These are phyloP conservation scores for Drosophila ustulata DNA, from an alignment of 2,888 invertebrate genomes.

Conservation along the genomic window DNA sequence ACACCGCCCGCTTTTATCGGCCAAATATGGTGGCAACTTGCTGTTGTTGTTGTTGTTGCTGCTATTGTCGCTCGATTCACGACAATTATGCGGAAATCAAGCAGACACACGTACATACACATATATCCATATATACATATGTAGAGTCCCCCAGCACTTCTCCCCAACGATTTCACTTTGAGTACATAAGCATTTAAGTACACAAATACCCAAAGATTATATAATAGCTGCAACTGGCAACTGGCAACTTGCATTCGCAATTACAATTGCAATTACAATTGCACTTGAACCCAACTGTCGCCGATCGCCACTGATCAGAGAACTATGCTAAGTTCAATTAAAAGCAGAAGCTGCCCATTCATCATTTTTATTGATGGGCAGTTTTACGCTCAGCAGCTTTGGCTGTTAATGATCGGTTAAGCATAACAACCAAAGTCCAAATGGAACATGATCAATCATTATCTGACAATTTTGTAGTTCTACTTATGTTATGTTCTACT, in stretches of 20 bases:
- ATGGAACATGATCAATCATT: too few species aligned
- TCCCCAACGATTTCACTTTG: slow-evolving; percentile 23
- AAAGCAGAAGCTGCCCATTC: background rate
- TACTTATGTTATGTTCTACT: too few species aligned
- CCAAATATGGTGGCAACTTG: slow-evolving; percentile 45
- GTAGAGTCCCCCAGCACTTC: slow-evolving; percentile 11
- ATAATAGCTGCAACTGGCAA: slow-evolving; percentile 29
- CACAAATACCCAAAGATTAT: slow-evolving; percentile 12
- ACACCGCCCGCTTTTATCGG: slow-evolving; percentile 28
- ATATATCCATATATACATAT: slow-evolving; percentile 1
- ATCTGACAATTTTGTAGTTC: too few species aligned
- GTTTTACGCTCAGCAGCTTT: background rate
- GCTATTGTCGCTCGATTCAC: slow-evolving; percentile 28
- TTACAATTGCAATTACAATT: slow-evolving; percentile 10
- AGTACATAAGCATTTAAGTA: background rate
- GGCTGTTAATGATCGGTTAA: background rate
- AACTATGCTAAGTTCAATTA: slow-evolving; percentile 15
- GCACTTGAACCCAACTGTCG: slow-evolving; percentile 25
- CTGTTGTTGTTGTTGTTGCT: slow-evolving; percentile 19
- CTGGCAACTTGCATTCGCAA: slow-evolving; percentile 15
- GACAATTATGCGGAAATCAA: slow-evolving; percentile 51
- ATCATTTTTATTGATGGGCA: background rate
- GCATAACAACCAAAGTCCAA: too few species aligned
- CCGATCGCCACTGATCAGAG: slow-evolving; percentile 17
- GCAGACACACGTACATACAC: slow-evolving; percentile 39